phyloP scores from a whole-genome alignment of 2,888 invertebrate genomes.

The Cephus pygmeus region DNA sequence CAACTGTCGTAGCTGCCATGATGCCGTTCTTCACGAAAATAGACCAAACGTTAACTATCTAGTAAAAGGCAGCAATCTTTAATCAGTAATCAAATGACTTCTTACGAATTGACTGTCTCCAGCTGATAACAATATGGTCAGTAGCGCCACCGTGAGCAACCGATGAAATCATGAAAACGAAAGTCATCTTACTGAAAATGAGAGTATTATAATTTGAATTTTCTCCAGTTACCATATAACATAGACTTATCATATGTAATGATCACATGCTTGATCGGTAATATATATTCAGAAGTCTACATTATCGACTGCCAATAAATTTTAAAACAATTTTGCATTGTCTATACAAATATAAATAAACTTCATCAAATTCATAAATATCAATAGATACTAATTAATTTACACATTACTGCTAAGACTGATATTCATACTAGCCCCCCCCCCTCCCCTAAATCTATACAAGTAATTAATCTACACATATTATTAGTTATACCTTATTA shows the following conservation, averaged over 20 bases:
- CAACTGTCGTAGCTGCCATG: slow-evolving; percentile 43
- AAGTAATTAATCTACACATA: neutral
- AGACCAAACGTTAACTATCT: neutral
- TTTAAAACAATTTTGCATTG: neutral
- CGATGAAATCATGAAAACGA: neutral
- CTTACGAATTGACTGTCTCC: neutral
- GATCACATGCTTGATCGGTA: neutral
- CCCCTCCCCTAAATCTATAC: neutral
- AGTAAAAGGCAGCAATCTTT: neutral
- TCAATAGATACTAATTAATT: neutral
- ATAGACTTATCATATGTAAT: neutral
- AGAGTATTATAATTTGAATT: neutral
- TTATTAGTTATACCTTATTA: neutral
- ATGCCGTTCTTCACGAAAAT: slow-evolving; percentile 9
- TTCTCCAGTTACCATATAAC: neutral
- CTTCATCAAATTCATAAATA: neutral
- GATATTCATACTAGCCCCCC: neutral
- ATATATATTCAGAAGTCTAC: neutral
- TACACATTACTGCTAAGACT: neutral
- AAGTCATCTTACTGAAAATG: neutral
- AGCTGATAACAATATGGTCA: neutral
- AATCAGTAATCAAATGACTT: neutral
- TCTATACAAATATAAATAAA: neutral
- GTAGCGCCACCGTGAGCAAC: neutral
- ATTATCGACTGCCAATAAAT: neutral